Percentiles rank a stretch among this genome's conserved stretches.
These are phyloP conservation scores for Myxocyprinus asiaticus DNA, from an alignment of 2,113 vertebrate species.

Conservation along the genomic window DNA sequence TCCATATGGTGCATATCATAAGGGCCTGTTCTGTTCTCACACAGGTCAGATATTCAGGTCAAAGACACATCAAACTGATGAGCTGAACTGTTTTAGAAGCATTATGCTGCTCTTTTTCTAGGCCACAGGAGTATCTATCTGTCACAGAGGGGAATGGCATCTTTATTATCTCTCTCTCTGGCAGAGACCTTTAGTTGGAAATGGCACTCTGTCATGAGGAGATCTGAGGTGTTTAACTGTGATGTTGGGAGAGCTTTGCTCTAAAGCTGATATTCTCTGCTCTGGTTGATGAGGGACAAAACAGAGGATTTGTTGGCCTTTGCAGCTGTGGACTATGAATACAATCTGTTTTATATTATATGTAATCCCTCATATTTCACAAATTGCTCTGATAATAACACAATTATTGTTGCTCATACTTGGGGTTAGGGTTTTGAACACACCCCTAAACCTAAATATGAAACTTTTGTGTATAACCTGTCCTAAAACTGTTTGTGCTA, in stretches of 20 bases:
- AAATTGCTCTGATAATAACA: not conserved
- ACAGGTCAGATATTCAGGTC: not conserved
- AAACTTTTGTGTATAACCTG: too few species aligned
- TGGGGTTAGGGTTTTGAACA: too few species aligned
- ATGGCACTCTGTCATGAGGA: slow-evolving; percentile 23
- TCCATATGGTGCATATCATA: not conserved
- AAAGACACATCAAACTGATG: not conserved
- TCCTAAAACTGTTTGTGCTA: too few species aligned
- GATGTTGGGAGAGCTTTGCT: slow-evolving; percentile 4
- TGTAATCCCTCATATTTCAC: not conserved
- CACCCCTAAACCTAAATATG: too few species aligned
- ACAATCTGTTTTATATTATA: not conserved
- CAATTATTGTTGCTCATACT: not conserved
- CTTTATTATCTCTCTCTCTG: slow-evolving; percentile 20
- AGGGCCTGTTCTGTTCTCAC: not conserved
- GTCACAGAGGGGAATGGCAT: not conserved
- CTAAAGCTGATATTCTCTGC: slow-evolving; percentile 24
- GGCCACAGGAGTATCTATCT: not conserved
- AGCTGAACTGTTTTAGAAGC: not conserved
- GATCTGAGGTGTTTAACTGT: slow-evolving; percentile 15
- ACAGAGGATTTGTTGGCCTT: slow-evolving; percentile 21
- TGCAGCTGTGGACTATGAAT: not conserved
- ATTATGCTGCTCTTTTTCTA: not conserved
- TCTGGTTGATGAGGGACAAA: not conserved
- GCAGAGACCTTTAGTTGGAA: slow-evolving; percentile 33